Conservation (phyloP, 2,113 vertebrate species). For the Hystrix cristata region DNA sequence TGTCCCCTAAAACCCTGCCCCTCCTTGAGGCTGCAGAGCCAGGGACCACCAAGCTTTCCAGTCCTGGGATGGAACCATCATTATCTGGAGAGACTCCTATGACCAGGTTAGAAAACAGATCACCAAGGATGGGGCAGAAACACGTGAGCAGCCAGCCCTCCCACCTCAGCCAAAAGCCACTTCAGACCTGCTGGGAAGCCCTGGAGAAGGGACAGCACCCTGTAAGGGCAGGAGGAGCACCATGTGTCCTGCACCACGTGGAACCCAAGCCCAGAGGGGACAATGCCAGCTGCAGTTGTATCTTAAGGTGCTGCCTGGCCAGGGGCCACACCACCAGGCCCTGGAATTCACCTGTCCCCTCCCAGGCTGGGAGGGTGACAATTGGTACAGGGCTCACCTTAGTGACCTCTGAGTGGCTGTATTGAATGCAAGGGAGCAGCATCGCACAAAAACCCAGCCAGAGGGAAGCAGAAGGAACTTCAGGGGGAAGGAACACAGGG, state of each 20-base stretch:
- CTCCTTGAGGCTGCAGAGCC: neutral
- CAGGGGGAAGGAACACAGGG: neutral
- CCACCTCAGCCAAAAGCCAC: neutral
- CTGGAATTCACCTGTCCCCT: neutral
- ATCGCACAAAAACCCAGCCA: neutral
- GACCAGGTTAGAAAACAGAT: conserved; percentile 2
- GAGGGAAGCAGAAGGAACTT: neutral
- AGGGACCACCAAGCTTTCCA: neutral
- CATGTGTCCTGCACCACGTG: fast-evolving
- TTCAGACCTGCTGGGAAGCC: neutral
- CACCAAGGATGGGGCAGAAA: conserved; percentile 49
- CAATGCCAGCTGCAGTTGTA: neutral
- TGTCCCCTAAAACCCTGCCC: neutral
- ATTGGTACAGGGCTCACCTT: neutral
- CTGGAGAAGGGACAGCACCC: neutral
- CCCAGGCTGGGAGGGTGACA: neutral
- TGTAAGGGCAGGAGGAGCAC: neutral
- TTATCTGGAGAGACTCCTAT: conserved; percentile 58
- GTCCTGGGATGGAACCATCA: conserved; percentile 5
- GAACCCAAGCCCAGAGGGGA: neutral
- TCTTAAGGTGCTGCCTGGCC: neutral
- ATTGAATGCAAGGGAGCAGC: neutral
- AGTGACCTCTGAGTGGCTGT: neutral
- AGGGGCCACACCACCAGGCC: neutral
- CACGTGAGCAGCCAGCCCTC: neutral